Evolutionary conservation across 2,888 invertebrate genomes (phyloP).

Genomic region (Lithosia quadra): DNA sequence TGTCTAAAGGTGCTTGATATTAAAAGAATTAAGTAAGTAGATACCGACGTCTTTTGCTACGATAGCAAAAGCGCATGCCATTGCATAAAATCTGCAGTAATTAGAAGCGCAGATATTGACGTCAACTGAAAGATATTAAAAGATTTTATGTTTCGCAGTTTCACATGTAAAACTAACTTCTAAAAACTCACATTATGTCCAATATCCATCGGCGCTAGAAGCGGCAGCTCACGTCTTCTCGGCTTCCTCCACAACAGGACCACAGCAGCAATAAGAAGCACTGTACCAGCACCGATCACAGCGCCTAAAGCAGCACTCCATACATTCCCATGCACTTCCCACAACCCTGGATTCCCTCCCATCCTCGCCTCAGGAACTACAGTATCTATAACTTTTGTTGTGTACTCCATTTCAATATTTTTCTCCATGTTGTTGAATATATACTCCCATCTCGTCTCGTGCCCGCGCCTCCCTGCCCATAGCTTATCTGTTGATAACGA

Average conservation of each 20-base stretch:
- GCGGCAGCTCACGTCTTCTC: constrained; percentile 63
- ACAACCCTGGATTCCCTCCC: constrained; percentile 31
- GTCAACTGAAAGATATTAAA: too few relatives aligned
- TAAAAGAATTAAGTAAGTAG: neutral
- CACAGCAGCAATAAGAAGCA: constrained; percentile 71
- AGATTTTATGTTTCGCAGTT: neutral
- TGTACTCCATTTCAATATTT: constrained; percentile 42
- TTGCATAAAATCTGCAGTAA: neutral
- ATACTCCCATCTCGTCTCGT: constrained; percentile 67
- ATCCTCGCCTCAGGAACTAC: constrained; percentile 59
- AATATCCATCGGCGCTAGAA: constrained; percentile 77
- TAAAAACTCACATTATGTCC: constrained; percentile 73
- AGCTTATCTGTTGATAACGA: constrained; percentile 83
- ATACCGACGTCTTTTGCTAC: neutral
- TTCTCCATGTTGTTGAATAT: constrained; percentile 48
- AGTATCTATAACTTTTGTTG: constrained; percentile 37
- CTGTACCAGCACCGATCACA: constrained; percentile 74
- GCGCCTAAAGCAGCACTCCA: constrained; percentile 81
- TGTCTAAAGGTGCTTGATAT: neutral
- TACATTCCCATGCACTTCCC: constrained; percentile 61
- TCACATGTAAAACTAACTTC: neutral
- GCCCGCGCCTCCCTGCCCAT: constrained; percentile 70
- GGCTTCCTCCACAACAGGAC: constrained; percentile 74
- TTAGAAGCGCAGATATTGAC: neutral
- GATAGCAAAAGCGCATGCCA: neutral